Conservation (phyloP, 2,888 invertebrate species). For the Melinopterus prodromus region DNA sequence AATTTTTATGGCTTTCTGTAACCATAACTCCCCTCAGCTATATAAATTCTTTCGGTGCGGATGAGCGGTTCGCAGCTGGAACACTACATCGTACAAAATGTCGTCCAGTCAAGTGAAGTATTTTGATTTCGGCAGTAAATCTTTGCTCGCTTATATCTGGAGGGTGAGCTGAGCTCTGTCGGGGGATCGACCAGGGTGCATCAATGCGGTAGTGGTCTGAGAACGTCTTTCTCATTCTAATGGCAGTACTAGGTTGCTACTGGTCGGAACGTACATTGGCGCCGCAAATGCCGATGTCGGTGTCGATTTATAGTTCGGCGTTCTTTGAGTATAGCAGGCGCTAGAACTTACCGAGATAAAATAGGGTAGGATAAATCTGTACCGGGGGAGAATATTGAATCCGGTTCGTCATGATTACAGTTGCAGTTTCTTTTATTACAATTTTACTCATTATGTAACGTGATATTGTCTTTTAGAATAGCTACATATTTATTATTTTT, state of each 20-base stretch:
- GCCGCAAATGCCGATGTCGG: constrained; percentile 38
- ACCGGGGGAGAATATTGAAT: too few relatives aligned
- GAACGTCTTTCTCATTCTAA: not conserved
- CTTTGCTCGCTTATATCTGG: not conserved
- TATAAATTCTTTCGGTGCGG: not conserved
- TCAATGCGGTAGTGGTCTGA: not conserved
- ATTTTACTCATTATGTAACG: too few relatives aligned
- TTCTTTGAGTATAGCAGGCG: constrained; percentile 29
- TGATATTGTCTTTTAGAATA: too few relatives aligned
- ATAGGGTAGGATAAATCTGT: not conserved
- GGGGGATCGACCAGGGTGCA: not conserved
- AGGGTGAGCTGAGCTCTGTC: not conserved
- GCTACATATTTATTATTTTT: too few relatives aligned
- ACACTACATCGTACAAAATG: not conserved
- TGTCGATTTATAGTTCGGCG: constrained; percentile 34
- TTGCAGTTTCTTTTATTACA: too few relatives aligned
- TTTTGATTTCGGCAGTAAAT: constrained; percentile 4
- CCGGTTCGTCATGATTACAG: too few relatives aligned
- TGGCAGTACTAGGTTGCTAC: not conserved
- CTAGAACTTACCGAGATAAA: not conserved
- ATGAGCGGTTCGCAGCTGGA: not conserved
- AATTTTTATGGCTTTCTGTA: not conserved
- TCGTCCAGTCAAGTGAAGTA: constrained; percentile 4
- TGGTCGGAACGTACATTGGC: constrained; percentile 30
- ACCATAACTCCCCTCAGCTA: not conserved